Percentiles rank a stretch among this genome's conserved stretches.
Evolutionary conservation across 92 coral and sea anemone species (phyloP).

Genomic region (Palythoa grandis): DNA sequence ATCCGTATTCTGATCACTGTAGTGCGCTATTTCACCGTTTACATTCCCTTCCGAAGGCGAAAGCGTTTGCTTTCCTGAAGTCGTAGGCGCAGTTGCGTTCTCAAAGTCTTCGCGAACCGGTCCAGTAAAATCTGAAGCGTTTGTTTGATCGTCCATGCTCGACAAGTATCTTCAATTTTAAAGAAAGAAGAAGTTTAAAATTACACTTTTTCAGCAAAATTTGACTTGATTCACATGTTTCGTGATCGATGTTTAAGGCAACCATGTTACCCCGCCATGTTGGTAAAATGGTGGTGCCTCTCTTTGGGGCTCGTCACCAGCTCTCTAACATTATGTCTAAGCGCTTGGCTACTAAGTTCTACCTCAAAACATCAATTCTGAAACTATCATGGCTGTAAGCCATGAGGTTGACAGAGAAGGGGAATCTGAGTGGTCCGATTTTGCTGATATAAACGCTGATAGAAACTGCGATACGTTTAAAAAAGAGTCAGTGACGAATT

Average conservation of each 20-base stretch:
- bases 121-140: constrained; percentile 7
- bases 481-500: constrained; percentile 12
- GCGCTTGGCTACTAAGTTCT: constrained; percentile 29
- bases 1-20: constrained; percentile 3
- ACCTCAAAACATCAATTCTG: background rate
- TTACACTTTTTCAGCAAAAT: background rate
- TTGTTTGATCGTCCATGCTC: constrained; percentile 34
- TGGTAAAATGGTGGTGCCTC: constrained; percentile 23
- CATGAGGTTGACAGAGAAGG: constrained; percentile 33
- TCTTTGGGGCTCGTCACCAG: constrained; percentile 31
- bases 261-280: constrained; percentile 39
- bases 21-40: constrained; percentile 13
- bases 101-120: background rate
- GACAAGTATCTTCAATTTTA: background rate
- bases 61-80: constrained; percentile 23
- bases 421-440: constrained; percentile 44
- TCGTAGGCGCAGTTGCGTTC: constrained; percentile 16
- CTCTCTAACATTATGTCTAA: background rate
- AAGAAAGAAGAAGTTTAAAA: background rate
- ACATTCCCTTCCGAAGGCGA: constrained; percentile 21
- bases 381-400: constrained; percentile 25
- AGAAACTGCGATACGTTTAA: constrained; percentile 23
- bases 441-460: constrained; percentile 17
- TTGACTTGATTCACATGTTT: constrained; percentile 2
- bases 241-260: background rate